Evolutionary conservation across 2,888 invertebrate genomes (phyloP).

Genomic region (Trichacis sp.): DNA sequence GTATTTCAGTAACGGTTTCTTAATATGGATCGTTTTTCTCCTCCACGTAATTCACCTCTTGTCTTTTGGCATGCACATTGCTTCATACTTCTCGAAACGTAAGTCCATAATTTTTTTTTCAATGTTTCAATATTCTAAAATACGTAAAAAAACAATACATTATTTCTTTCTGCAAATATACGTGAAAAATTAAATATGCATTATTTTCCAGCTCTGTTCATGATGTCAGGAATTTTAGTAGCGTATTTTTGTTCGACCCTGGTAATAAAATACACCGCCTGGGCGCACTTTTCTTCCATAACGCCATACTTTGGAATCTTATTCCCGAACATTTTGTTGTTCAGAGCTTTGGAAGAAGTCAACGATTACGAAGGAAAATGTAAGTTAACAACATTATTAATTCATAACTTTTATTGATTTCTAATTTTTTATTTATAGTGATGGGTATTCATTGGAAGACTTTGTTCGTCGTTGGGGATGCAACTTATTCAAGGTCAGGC

Average conservation of each 20-base stretch:
- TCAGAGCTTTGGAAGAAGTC: conserved; percentile 58
- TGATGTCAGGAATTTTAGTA: conserved; percentile 42
- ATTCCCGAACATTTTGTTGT: conserved; percentile 59
- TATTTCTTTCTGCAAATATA: too few species aligned
- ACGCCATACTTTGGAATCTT: conserved; percentile 58
- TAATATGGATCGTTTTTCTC: conserved; percentile 60
- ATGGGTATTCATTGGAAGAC: conserved; percentile 69
- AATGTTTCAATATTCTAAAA: too few species aligned
- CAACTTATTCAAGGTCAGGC: conserved; percentile 47
- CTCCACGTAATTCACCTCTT: conserved; percentile 57
- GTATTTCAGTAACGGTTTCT: conserved; percentile 59
- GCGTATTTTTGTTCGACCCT: conserved; percentile 44
- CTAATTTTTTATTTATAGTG: conserved; percentile 57
- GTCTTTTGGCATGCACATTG: conserved; percentile 61
- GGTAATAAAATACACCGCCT: conserved; percentile 45
- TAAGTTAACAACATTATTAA: conserved; percentile 41
- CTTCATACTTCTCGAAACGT: conserved; percentile 64
- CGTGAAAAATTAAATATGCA: too few species aligned
- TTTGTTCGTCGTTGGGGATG: conserved; percentile 61
- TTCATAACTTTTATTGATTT: background rate
- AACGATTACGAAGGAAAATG: conserved; percentile 58
- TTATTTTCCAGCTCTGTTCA: conserved; percentile 46
- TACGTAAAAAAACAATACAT: too few species aligned
- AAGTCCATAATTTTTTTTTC: conserved; percentile 41
- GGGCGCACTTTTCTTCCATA: conserved; percentile 33